These are phyloP conservation scores for Dryocosmus kuriphilus DNA, from an alignment of 2,888 invertebrate species.

Conservation along the genomic window DNA sequence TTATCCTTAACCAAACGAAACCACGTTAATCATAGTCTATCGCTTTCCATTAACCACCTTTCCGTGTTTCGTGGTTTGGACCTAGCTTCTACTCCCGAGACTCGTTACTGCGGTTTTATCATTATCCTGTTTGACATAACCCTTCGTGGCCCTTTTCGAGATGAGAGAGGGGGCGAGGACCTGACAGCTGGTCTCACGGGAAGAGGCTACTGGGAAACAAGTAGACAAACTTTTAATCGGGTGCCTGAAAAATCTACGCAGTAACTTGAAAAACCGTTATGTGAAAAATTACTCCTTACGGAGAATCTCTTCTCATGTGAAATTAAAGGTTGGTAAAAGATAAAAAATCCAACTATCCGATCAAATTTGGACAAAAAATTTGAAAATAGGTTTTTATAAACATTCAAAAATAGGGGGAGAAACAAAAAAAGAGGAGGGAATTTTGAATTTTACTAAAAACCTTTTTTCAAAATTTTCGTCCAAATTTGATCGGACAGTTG, in stretches of 20 bases:
- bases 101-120: slow-evolving; percentile 36
- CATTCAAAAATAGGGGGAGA: too few species aligned
- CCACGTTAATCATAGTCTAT: slow-evolving; percentile 28
- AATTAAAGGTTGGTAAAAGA: too few species aligned
- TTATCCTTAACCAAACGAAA: slow-evolving; percentile 54
- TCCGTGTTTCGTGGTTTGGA: neutral
- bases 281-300: neutral
- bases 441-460: too few species aligned
- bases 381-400: too few species aligned
- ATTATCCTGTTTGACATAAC: slow-evolving; percentile 31
- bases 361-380: too few species aligned
- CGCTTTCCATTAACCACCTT: slow-evolving; percentile 13
- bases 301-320: too few species aligned
- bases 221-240: slow-evolving; percentile 24
- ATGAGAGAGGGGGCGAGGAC: slow-evolving; percentile 6
- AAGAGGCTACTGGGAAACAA: slow-evolving; percentile 11
- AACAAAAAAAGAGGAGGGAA: too few species aligned
- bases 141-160: slow-evolving; percentile 7
- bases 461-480: too few species aligned
- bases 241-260: slow-evolving; percentile 1
- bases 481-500: too few species aligned
- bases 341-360: too few species aligned
- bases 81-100: slow-evolving; percentile 2
- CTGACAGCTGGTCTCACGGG: slow-evolving; percentile 6
- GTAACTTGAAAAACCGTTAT: slow-evolving; percentile 4